Base-by-base conservation (phyloP, 2,113 vertebrate genomes). In the Neopipo cinnamomea region DNA sequence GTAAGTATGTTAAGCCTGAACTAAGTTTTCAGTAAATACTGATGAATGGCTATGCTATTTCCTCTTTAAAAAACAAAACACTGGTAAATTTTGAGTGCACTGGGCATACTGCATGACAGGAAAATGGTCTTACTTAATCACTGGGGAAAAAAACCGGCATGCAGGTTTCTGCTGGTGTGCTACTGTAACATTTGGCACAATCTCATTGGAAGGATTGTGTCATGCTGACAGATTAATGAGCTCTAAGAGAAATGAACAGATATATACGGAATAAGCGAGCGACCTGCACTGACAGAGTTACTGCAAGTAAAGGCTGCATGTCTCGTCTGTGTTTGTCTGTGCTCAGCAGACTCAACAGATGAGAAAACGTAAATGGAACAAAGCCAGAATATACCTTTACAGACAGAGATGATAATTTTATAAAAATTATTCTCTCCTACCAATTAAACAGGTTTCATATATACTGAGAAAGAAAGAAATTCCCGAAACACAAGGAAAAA, bases 151-250 rank as follows among this genome's bases (percentile, higher is more conserved):
- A 61, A 65, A 85, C 75, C 46, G 53, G 31, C 46, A 47, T 31
- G 3, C 67, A 70, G 89, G 70, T 91, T 94, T 96, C 68, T 95
- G 95, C 95, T 88, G 91, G 89, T 67, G 58, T 41, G 67, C 92
- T 95, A 81, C 91, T 77, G 56, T 79, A 90, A 83, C 67, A 55
- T 65, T 93, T 87, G 91, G 85, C 93, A 91, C 82, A 82, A 52
- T 46, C 66, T 71, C 91, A 79, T 28, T 93, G 88, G 92, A 95
- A 97, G 91, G 88, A 92, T 39, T 94, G 91, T 58, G 90, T 95
- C 89, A 63, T 85, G 68, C 82, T 59, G 79, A 89, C 8, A 31
- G 89, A 84, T 84, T 96, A 82, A 94, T 58, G 52, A 83, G 88
- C 50, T 96, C 76, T n/a, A 61, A 41, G 78, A 95, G 74, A 96